Conservation (phyloP, 2,113 vertebrate genomes). For the Sphyrna mokarran region DNA sequence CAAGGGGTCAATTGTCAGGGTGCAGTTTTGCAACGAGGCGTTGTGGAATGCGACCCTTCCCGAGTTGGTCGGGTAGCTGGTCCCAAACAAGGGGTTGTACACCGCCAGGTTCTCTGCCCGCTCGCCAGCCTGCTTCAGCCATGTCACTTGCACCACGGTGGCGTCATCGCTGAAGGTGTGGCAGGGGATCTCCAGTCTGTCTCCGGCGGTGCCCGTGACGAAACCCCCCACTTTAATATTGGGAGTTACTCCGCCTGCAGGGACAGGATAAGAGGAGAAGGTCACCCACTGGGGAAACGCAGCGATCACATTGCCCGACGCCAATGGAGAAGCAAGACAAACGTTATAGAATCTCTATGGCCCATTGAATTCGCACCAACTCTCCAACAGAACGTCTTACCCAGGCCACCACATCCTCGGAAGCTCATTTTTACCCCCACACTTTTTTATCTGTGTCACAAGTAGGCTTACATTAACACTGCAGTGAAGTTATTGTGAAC, state of each 20-base stretch:
- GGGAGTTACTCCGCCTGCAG: slow-evolving; percentile 49
- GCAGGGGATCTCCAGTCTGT: slow-evolving; percentile 62
- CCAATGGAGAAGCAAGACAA: too few relatives aligned
- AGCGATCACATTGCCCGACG: background rate
- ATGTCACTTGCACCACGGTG: slow-evolving; percentile 63
- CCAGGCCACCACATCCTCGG: too few relatives aligned
- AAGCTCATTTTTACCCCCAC: too few relatives aligned
- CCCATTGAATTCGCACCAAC: too few relatives aligned
- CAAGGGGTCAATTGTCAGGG: slow-evolving; percentile 59
- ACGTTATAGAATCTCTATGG: too few relatives aligned
- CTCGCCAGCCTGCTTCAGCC: slow-evolving; percentile 56
- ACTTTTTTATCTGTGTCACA: too few relatives aligned
- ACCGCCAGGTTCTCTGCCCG: slow-evolving; percentile 61
- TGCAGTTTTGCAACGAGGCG: slow-evolving; percentile 48
- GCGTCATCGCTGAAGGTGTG: slow-evolving; percentile 53
- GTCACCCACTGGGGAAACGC: background rate
- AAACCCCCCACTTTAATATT: slow-evolving; percentile 59
- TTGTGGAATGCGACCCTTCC: background rate
- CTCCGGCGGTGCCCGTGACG: slow-evolving; percentile 61
- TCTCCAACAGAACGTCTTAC: too few relatives aligned
- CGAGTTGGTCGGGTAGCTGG: slow-evolving; percentile 54
- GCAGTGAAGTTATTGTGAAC: too few relatives aligned
- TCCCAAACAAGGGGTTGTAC: slow-evolving; percentile 57
- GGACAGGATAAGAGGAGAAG: slow-evolving; percentile 24
- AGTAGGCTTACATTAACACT: too few relatives aligned